phyloP scores from a whole-genome alignment of 2,888 invertebrate species.

The Dynastes hyllus region DNA sequence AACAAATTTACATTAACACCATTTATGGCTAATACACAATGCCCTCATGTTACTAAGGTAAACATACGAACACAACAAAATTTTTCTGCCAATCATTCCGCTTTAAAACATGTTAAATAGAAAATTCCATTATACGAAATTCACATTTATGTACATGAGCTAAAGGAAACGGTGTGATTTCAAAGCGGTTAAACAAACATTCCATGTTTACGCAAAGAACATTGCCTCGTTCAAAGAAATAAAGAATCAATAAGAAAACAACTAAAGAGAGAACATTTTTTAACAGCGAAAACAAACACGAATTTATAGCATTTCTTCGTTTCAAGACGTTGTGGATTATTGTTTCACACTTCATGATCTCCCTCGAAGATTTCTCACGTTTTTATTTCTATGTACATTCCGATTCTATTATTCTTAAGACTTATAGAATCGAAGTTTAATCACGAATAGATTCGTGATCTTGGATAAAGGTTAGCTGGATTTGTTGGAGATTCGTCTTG shows the following conservation, averaged over 20 bases:
- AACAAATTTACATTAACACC: too few relatives aligned
- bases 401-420: slow-evolving; percentile 2
- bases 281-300: slow-evolving; percentile 11
- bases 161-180: slow-evolving; percentile 23
- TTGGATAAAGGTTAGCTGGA: slow-evolving; percentile 7
- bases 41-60: too few relatives aligned
- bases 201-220: slow-evolving; percentile 24
- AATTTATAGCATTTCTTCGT: not conserved
- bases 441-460: slow-evolving; percentile 18
- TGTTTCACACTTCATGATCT: slow-evolving; percentile 4
- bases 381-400: not conserved
- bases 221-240: slow-evolving; percentile 31
- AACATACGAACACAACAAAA: too few relatives aligned
- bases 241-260: slow-evolving; percentile 17
- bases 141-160: slow-evolving; percentile 13
- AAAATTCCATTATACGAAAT: not conserved
- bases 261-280: not conserved
- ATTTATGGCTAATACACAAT: too few relatives aligned
- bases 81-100: too few relatives aligned
- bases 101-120: too few relatives aligned
- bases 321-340: not conserved
- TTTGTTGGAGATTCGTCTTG: not conserved
- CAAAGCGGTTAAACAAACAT: slow-evolving; percentile 9
- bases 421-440: slow-evolving; percentile 7
- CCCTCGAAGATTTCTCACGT: not conserved